A percentile compares a stretch with the other conserved stretches of the same genome.
Conservation (phyloP, 2,797 vertebrate genomes). For the Cephalopachus bancanus region DNA sequence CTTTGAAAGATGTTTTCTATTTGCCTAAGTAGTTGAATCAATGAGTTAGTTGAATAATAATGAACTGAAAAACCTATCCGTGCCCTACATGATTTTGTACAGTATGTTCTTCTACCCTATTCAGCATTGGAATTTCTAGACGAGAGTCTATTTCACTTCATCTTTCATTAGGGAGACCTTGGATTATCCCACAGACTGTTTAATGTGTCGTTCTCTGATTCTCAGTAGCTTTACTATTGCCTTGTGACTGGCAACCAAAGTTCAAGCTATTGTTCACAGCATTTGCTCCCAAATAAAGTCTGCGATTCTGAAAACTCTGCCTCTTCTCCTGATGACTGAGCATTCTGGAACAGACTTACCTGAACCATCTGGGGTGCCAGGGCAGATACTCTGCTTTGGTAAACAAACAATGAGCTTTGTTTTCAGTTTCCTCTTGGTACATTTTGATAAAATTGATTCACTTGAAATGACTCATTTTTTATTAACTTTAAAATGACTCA, state of each 20-base stretch:
- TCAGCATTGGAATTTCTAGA: background rate
- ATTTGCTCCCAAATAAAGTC: background rate
- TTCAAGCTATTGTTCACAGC: background rate
- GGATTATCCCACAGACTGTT: background rate
- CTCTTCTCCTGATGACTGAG: background rate
- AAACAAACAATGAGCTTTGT: background rate
- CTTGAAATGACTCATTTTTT: conserved; percentile 2
- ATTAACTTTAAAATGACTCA: background rate
- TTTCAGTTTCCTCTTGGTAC: background rate
- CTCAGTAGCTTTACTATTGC: background rate
- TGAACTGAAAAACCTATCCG: background rate
- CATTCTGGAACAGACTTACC: background rate
- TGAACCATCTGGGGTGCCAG: background rate
- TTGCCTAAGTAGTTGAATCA: background rate
- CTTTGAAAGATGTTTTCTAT: background rate
- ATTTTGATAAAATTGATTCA: background rate
- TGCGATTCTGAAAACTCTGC: background rate
- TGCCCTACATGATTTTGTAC: background rate
- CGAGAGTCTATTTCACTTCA: background rate
- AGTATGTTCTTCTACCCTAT: background rate
- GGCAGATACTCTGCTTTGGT: background rate
- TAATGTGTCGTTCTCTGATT: background rate
- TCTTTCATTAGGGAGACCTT: background rate
- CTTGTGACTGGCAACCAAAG: background rate
- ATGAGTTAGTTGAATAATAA: background rate